Evolutionary conservation across 1,140 invertebrate species (phyloP).

Genomic region (Coenobita brevimanus): DNA sequence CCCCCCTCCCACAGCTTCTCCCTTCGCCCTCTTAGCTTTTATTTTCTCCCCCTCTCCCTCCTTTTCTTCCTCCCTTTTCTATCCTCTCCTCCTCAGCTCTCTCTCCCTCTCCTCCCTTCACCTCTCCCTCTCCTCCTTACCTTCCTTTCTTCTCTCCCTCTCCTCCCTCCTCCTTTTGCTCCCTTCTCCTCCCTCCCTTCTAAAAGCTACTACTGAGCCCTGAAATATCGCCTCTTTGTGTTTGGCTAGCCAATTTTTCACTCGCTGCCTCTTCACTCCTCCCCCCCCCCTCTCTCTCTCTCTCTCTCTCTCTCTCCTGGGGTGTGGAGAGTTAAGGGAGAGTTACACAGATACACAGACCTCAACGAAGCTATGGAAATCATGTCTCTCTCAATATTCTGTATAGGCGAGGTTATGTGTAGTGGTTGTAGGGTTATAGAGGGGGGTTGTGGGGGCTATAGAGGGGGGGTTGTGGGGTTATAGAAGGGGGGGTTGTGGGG

Average conservation of each 20-base stretch:
- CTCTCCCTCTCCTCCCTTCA: too few relatives aligned
- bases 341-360: not conserved
- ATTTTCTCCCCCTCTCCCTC: too few relatives aligned
- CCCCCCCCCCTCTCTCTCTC: not conserved
- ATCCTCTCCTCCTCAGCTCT: not conserved
- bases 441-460: too few relatives aligned
- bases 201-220: slow-evolving; percentile 45
- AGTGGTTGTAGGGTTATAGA: too few relatives aligned
- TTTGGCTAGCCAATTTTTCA: slow-evolving; percentile 65
- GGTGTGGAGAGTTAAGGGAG: not conserved
- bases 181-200: not conserved
- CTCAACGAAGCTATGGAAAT: not conserved
- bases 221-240: slow-evolving; percentile 59
- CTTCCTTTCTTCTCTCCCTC: not conserved
- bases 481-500: too few relatives aligned
- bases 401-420: too few relatives aligned
- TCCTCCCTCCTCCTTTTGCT: not conserved
- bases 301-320: not conserved
- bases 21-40: too few relatives aligned
- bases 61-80: too few relatives aligned
- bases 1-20: too few relatives aligned
- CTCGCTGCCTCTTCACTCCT: slow-evolving; percentile 10
- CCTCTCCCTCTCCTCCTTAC: not conserved
- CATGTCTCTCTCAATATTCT: too few relatives aligned
- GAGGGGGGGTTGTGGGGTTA: not conserved